Percentiles rank a stretch among this genome's conserved stretches.
phyloP scores from a whole-genome alignment of 2,797 vertebrate species.

The Molossus molossus region DNA sequence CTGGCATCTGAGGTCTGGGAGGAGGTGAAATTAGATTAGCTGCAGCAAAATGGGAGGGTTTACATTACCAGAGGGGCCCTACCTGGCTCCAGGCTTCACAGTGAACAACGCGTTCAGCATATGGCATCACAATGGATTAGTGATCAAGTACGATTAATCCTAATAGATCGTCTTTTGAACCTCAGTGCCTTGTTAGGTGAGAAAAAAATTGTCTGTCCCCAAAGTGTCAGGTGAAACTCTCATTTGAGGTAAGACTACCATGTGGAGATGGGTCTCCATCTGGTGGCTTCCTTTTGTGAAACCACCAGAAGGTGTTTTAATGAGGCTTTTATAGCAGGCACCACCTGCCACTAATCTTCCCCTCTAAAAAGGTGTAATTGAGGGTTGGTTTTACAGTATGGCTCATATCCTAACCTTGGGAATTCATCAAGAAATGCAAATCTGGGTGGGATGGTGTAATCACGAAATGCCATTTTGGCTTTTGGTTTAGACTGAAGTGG shows the following conservation, averaged over 20 bases:
- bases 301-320: constrained; percentile 99
- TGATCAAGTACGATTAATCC: constrained; percentile 90
- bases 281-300: constrained; percentile 94
- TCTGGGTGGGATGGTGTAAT: constrained; percentile 88
- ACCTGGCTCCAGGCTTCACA: constrained; percentile 90
- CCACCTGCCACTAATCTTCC: constrained; percentile 98
- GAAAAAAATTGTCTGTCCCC: constrained; percentile 86
- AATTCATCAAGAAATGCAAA: constrained; percentile 89
- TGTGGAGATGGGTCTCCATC: constrained; percentile 97
- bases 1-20: constrained; percentile 89
- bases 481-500: constrained; percentile 87
- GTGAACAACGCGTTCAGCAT: constrained; percentile 89
- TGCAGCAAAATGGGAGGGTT: constrained; percentile 86
- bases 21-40: constrained; percentile 90
- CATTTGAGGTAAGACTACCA: constrained; percentile 96
- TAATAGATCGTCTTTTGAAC: constrained; percentile 91
- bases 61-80: constrained; percentile 89
- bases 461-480: constrained; percentile 89
- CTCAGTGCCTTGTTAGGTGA: constrained; percentile 89
- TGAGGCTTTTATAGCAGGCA: constrained; percentile 96
- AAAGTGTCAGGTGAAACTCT: constrained; percentile 90
- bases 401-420: constrained; percentile 89
- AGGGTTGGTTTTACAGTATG: constrained; percentile 90
- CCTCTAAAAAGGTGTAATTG: constrained; percentile 90
- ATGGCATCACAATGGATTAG: constrained; percentile 90